These are phyloP conservation scores for Channallabes apus DNA, from an alignment of 2,797 vertebrate species.

Conservation along the genomic window DNA sequence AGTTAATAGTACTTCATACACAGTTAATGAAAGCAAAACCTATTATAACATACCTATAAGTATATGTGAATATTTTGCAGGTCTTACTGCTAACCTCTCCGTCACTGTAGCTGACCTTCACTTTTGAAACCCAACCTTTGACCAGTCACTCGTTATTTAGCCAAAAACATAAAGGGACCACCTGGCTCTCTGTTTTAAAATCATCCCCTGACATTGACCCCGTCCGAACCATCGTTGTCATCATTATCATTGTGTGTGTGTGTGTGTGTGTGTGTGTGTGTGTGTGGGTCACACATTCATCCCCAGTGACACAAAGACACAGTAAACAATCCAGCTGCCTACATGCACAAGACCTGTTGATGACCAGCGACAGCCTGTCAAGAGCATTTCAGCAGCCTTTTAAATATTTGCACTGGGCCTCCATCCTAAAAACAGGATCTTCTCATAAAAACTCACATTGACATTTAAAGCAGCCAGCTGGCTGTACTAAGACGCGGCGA, in stretches of 20 bases:
- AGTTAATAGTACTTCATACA: background rate
- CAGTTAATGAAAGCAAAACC: background rate
- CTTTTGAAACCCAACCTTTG: slow-evolving; percentile 58
- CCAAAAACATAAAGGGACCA: slow-evolving; percentile 51
- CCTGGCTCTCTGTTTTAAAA: slow-evolving; percentile 57
- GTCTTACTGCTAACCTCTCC: slow-evolving; percentile 42
- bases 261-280: slow-evolving; percentile 22
- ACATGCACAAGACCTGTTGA: slow-evolving; percentile 22
- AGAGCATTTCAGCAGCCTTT: slow-evolving; percentile 61
- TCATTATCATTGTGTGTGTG: slow-evolving; percentile 41
- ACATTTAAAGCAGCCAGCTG: slow-evolving; percentile 59
- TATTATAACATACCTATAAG: too few species aligned
- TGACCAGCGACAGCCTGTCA: slow-evolving; percentile 47
- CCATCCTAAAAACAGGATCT: slow-evolving; percentile 55
- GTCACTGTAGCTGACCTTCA: slow-evolving; percentile 32
- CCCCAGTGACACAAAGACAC: slow-evolving; percentile 14
- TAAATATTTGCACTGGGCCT: slow-evolving; percentile 62
- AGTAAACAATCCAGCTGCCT: slow-evolving; percentile 35
- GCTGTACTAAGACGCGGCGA: slow-evolving; percentile 26
- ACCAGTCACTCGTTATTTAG: slow-evolving; percentile 52
- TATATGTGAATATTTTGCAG: slow-evolving; percentile 37
- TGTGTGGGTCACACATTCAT: slow-evolving; percentile 5
- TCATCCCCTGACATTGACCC: slow-evolving; percentile 33
- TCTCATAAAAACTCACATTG: slow-evolving; percentile 53
- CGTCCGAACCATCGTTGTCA: slow-evolving; percentile 42